These are phyloP conservation scores for Subacronicta megacephala DNA, from an alignment of 2,888 invertebrate species.

Conservation along the genomic window DNA sequence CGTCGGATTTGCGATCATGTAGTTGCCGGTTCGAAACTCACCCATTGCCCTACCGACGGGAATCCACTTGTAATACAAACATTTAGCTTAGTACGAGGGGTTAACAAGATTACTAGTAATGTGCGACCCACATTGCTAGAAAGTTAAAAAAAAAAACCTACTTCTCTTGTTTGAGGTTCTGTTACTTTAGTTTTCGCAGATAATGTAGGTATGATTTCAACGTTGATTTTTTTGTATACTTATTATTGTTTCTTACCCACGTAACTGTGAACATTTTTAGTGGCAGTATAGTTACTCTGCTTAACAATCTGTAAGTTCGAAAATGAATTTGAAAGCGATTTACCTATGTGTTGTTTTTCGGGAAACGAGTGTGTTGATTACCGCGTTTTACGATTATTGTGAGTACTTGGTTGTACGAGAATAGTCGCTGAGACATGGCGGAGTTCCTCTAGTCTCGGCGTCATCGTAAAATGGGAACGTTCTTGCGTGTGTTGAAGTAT, in stretches of 20 bases:
- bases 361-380: constrained; percentile 35
- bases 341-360: constrained; percentile 14
- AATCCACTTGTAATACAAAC: too few species aligned
- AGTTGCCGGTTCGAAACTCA: too few species aligned
- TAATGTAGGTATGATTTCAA: neutral
- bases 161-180: constrained; percentile 15
- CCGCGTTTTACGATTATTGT: constrained; percentile 47
- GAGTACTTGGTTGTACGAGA: constrained; percentile 38
- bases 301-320: constrained; percentile 2
- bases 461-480: constrained; percentile 47
- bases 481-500: constrained; percentile 22
- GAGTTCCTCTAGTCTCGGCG: constrained; percentile 32
- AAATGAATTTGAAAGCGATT: neutral
- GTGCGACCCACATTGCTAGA: too few species aligned
- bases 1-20: too few species aligned
- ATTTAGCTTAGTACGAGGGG: too few species aligned
- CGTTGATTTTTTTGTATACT: too few species aligned
- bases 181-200: constrained; percentile 9
- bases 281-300: too few species aligned
- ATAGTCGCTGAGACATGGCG: constrained; percentile 41
- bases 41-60: too few species aligned
- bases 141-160: too few species aligned
- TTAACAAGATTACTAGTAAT: too few species aligned
- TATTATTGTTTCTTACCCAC: too few species aligned
- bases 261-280: too few species aligned